Base-by-base conservation (phyloP, 2,113 vertebrate genomes). In the Etheostoma spectabile region DNA sequence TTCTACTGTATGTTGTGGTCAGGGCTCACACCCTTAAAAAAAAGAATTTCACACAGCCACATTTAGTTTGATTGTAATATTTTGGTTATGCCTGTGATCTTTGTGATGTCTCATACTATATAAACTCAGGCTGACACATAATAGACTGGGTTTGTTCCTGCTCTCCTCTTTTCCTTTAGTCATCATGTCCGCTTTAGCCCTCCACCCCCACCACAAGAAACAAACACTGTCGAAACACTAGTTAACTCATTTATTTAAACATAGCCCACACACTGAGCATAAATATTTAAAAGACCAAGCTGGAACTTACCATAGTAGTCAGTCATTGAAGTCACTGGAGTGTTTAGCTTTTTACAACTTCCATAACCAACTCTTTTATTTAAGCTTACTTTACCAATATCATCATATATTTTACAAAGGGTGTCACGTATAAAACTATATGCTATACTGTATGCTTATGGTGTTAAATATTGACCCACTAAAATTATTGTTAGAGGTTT, bases 271-370 rank as follows among this genome's bases (percentile, higher is more conserved):
- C 86, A 85, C 56, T 3, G 45, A 68, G 67, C 18, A 19, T 82
- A 86, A 86, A 86, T 85, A 79, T 84, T 86, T 86, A 66, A 86
- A 85, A 79, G 53, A 73, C 77, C 33, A 57, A 16, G 18, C 48
- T n/a, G 60, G 57, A 77, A 79, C 80, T 73, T 55, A 65, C 75
- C 85, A 8, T 35, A 73, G 61, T 7, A 65, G 74, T 69, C 52
- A 63, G 38, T 33, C 21, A 64, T 10, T 42, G n/a, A 65, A 52
- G 66, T 66, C 48, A 33, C 15, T 38, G 24, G 12, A 55, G 51
- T 19, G 51, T 83, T 71, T 3, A 48, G 49, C 42, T 63, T 76
- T 45, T 57, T 22, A 79, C 42, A 65, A 30, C 64, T 63, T 35
- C 46, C 49, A 74, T 33, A 56, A 74, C 5, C n/a, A 64, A n/a